These are phyloP conservation scores for Pheosia gnoma DNA, from an alignment of 2,888 invertebrate genomes.

Conservation along the genomic window DNA sequence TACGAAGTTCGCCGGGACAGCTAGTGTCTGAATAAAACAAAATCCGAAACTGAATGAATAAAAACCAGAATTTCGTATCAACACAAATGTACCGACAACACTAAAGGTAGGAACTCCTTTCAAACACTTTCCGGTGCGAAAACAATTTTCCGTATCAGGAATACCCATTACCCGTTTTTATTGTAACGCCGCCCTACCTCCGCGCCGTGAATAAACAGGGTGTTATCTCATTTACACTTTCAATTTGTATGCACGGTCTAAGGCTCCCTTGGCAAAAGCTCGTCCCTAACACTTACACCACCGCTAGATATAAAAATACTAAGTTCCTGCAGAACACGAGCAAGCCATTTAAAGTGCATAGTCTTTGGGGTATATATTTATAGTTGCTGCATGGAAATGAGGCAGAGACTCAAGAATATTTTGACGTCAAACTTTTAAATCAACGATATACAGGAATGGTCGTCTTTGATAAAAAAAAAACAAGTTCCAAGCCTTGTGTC, in stretches of 20 bases:
- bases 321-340: not conserved
- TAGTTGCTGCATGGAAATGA: not conserved
- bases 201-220: conserved; percentile 45
- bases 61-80: conserved; percentile 1
- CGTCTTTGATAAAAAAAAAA: too few relatives aligned
- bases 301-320: conserved; percentile 39
- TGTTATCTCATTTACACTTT: conserved; percentile 74
- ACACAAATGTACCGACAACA: conserved; percentile 13
- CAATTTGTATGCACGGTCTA: conserved; percentile 79
- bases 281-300: conserved; percentile 36
- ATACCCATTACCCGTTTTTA: conserved; percentile 60
- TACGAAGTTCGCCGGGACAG: too few relatives aligned
- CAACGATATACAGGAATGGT: too few relatives aligned
- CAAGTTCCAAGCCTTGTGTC: conserved; percentile 17
- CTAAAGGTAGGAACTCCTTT: conserved; percentile 32
- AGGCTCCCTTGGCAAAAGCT: conserved; percentile 60
- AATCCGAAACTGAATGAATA: too few relatives aligned
- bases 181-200: conserved; percentile 45
- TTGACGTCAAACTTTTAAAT: too few relatives aligned
- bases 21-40: not conserved
- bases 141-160: conserved; percentile 61
- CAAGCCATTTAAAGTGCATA: not conserved
- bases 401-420: not conserved
- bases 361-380: not conserved
- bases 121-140: conserved; percentile 39